Evolutionary conservation across 2,797 vertebrate genomes (phyloP), one percentile per base, ranked within the genome.

Genomic region (Gymnoscopelus microlampas): DNA sequence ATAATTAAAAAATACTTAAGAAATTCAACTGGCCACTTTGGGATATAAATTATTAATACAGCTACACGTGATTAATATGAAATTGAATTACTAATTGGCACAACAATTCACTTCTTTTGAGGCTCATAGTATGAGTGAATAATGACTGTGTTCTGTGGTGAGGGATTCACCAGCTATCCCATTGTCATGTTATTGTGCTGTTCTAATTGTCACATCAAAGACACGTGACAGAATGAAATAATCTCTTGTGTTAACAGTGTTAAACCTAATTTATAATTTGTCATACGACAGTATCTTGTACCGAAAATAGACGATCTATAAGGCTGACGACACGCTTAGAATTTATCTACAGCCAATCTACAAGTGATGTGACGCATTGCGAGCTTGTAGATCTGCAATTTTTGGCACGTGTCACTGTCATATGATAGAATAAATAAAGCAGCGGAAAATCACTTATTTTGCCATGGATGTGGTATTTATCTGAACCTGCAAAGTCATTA

Each of bases 41-140:
- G 78, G 60, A 58, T 68, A 78, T 89, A 69, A 93, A 89, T 90
- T 79, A 91, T 91, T 89, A 80, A 92, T 85, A 78, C 51, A 60
- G 70, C 80, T 85, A 80, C 71, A 82, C 77, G 78, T 82, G 82
- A 90, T 92, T 91, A 91, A 91, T 91, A 92, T 90, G 81, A 86
- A 68, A 91, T 89, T 76, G 77, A 80, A 71, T 83, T 79, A 68
- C 77, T 83, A 89, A 90, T 87, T 88, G 84, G 77, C 79, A 81
- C 78, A 78, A 91, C 78, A 81, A 87, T 83, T 76, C 77, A 53
- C 8, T 81, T 84, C 73, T 77, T 80, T 85, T 80, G 58, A 80
- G 64, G 75, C 81, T 68, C 7, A 75, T 84, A 72, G 83, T 81
- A 77, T 79, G 79, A 68, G 68, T 69, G 66, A 81, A 76, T 76